phyloP scores from a whole-genome alignment of 2,113 vertebrate species.

The Cyphomyrus plagiostoma region DNA sequence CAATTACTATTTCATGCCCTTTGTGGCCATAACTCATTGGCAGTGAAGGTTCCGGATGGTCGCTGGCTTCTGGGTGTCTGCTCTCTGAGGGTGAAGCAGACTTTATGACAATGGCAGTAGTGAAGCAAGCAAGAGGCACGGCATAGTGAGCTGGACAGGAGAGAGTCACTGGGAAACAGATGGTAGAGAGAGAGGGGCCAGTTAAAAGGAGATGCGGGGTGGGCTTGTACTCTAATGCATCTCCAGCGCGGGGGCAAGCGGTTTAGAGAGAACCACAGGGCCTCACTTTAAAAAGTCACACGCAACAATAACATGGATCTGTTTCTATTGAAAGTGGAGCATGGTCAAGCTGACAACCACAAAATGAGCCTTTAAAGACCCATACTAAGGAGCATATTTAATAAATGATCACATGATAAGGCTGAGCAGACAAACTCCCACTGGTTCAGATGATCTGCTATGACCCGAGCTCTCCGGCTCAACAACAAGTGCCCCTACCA shows the following conservation, averaged over 20 bases:
- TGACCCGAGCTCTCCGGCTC: background rate
- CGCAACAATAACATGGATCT: background rate
- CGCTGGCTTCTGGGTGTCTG: background rate
- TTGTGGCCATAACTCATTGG: background rate
- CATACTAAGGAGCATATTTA: background rate
- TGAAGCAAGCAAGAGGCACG: background rate
- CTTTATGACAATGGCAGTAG: background rate
- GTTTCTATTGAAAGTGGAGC: background rate
- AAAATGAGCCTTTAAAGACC: background rate
- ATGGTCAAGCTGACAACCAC: background rate
- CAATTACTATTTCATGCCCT: background rate
- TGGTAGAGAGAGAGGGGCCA: background rate
- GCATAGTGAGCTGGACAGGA: background rate
- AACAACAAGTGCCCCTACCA: slow-evolving; percentile 58
- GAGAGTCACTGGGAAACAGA: background rate
- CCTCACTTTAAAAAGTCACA: background rate
- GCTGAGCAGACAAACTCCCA: background rate
- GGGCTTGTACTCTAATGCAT: background rate
- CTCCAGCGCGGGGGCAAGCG: background rate
- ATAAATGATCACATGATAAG: background rate
- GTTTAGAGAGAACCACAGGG: background rate
- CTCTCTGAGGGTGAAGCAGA: background rate
- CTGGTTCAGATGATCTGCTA: background rate
- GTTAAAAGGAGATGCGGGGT: background rate
- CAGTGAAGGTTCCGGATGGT: background rate